Conservation (phyloP, 2,888 invertebrate genomes). For the Ornithoptera alexandrae region DNA sequence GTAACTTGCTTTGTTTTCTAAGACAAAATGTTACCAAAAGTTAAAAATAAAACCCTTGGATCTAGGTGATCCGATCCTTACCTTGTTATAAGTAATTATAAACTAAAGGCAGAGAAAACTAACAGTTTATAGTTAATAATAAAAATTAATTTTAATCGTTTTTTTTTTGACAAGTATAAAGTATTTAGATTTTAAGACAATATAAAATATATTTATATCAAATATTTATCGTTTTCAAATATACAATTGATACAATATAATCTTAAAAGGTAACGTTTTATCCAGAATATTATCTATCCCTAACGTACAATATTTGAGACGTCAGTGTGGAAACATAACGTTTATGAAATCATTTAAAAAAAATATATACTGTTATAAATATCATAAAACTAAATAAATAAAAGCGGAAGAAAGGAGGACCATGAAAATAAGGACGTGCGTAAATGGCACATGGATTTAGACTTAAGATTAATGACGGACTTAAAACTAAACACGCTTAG, state of each 20-base stretch:
- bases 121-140: not conserved
- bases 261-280: not conserved
- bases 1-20: conserved; percentile 15
- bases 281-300: not conserved
- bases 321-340: not conserved
- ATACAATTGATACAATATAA: not conserved
- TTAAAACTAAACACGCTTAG: conserved; percentile 30
- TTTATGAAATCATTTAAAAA: not conserved
- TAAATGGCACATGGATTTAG: conserved; percentile 73
- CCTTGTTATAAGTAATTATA: not conserved
- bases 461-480: conserved; percentile 53
- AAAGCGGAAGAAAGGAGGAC: conserved; percentile 50
- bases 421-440: conserved; percentile 66
- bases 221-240: not conserved
- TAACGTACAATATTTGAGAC: not conserved
- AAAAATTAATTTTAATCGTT: not conserved
- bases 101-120: conserved; percentile 23
- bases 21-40: not conserved
- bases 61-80: conserved; percentile 15
- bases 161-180: not conserved
- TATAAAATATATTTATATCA: not conserved
- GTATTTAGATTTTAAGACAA: not conserved
- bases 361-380: not conserved
- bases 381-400: conserved; percentile 60
- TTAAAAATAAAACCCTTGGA: conserved; percentile 1